phyloP scores from a whole-genome alignment of 2,797 vertebrate species.

The Amazona ochrocephala region DNA sequence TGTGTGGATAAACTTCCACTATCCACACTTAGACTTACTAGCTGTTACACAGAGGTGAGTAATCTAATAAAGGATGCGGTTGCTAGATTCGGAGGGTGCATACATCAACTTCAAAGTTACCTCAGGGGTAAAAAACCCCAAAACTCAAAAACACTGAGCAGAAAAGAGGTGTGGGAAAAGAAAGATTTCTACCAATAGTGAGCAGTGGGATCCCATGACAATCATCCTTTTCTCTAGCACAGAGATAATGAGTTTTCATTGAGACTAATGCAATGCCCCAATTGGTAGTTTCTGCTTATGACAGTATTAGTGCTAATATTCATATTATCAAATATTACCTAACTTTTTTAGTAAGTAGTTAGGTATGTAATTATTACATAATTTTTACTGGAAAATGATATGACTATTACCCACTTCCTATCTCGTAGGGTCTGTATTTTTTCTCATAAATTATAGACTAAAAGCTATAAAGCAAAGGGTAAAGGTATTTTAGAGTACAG shows the following conservation, averaged over 20 bases:
- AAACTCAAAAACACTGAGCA: background rate
- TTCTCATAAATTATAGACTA: background rate
- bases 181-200: background rate
- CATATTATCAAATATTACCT: background rate
- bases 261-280: rapidly evolving
- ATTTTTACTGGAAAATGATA: background rate
- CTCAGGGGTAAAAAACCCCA: background rate
- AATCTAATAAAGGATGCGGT: background rate
- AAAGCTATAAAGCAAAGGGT: background rate
- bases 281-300: background rate
- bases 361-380: background rate
- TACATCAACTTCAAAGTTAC: background rate
- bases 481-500: background rate
- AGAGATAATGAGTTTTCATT: background rate
- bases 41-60: background rate
- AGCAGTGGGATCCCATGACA: rapidly evolving
- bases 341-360: background rate
- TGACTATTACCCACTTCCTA: background rate
- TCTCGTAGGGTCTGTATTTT: background rate
- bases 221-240: background rate
- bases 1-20: background rate
- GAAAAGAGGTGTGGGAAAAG: background rate
- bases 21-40: background rate
- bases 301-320: background rate
- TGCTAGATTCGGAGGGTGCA: background rate